Percentiles rank a stretch among this genome's conserved stretches.
Evolutionary conservation across 2,888 invertebrate genomes (phyloP).

Genomic region (Trilocha varians): DNA sequence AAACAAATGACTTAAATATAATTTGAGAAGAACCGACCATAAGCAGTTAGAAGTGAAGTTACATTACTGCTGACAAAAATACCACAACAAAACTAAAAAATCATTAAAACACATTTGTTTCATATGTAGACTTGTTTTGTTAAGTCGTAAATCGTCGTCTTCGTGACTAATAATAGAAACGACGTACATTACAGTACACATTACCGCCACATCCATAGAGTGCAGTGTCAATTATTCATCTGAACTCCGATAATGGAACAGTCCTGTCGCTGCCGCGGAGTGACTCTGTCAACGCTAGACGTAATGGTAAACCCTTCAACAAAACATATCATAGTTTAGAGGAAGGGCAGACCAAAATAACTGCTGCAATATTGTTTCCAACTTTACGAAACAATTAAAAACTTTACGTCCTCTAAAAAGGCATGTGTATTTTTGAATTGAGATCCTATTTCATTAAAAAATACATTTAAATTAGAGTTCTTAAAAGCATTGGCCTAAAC

Average conservation of each 20-base stretch:
- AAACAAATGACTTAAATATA: too few relatives aligned
- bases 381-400: slow-evolving; percentile 1
- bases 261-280: slow-evolving; percentile 56
- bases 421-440: too few relatives aligned
- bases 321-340: slow-evolving; percentile 37
- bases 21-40: too few relatives aligned
- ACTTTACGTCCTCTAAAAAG: too few relatives aligned
- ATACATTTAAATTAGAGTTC: too few relatives aligned
- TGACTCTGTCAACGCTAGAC: slow-evolving; percentile 57
- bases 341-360: slow-evolving; percentile 5
- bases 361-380: slow-evolving; percentile 8
- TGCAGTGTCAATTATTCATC: slow-evolving; percentile 63
- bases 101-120: neutral
- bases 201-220: slow-evolving; percentile 40
- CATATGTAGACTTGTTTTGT: neutral
- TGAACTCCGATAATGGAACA: slow-evolving; percentile 66
- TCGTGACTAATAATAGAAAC: neutral
- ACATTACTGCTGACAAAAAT: too few relatives aligned
- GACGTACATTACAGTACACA: slow-evolving; percentile 4
- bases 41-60: too few relatives aligned
- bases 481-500: too few relatives aligned
- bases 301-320: slow-evolving; percentile 44
- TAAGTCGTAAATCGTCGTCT: neutral
- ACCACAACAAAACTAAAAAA: neutral
- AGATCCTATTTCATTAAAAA: too few relatives aligned